Conservation (phyloP, 2,888 invertebrate genomes). For the Exocentrus adspersus region DNA sequence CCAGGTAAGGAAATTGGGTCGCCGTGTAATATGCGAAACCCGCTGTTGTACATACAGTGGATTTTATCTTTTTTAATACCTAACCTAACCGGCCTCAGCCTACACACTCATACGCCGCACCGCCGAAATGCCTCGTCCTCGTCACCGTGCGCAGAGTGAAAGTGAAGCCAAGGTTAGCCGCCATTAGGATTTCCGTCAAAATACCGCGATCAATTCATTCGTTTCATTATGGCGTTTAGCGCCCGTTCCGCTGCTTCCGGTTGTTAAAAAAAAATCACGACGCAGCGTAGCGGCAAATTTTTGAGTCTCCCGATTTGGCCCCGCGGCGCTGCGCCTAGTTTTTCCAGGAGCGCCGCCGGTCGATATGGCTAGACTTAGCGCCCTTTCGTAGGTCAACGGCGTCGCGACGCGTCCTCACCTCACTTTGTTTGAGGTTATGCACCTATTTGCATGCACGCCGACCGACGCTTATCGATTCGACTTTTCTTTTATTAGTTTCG, state of each 20-base stretch:
- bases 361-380: conserved; percentile 66
- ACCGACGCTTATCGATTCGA: conserved; percentile 28
- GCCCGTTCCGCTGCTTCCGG: conserved; percentile 48
- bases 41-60: too few relatives aligned
- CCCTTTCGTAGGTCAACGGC: conserved; percentile 57
- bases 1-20: conserved; percentile 46
- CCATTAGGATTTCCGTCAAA: conserved; percentile 52
- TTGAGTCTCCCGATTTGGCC: too few relatives aligned
- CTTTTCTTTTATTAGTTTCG: conserved; percentile 1
- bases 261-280: too few relatives aligned
- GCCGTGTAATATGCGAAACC: conserved; percentile 45
- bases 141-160: too few relatives aligned
- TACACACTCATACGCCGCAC: too few relatives aligned
- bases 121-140: conserved; percentile 50
- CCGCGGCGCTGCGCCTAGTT: conserved; percentile 36
- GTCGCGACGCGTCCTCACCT: conserved; percentile 44
- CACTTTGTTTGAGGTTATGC: conserved; percentile 39
- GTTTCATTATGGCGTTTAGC: conserved; percentile 51
- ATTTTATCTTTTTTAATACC: conserved; percentile 29
- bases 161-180: conserved; percentile 52
- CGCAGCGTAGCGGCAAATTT: too few relatives aligned
- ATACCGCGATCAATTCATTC: conserved; percentile 51
- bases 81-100: conserved; percentile 47
- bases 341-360: conserved; percentile 55
- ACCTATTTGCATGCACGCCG: conserved; percentile 42